Evolutionary conservation across 2,888 invertebrate species (phyloP).

Genomic region (Liodrosophila aerea): DNA sequence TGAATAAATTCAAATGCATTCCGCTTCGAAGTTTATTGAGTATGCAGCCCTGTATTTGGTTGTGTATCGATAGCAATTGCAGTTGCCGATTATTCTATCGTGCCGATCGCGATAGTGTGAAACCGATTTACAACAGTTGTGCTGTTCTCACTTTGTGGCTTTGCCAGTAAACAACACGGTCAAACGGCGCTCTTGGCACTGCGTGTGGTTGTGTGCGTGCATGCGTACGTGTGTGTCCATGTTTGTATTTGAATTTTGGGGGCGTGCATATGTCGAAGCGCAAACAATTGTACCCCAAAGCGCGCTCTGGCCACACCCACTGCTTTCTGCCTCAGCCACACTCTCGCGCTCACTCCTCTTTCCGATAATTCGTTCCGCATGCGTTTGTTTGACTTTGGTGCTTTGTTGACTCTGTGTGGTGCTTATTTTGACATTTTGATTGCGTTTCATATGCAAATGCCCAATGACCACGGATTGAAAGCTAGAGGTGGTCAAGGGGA

Average conservation of each 20-base stretch:
- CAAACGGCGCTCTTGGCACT: too few relatives aligned
- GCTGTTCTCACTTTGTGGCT: too few relatives aligned
- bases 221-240: slow-evolving; percentile 13
- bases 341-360: not conserved
- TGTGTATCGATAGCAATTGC: too few relatives aligned
- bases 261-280: slow-evolving; percentile 30
- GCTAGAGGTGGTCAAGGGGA: too few relatives aligned
- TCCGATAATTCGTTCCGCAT: slow-evolving; percentile 4
- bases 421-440: slow-evolving; percentile 63
- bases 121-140: too few relatives aligned
- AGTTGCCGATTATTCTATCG: too few relatives aligned
- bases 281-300: slow-evolving; percentile 32
- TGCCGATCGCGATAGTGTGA: too few relatives aligned
- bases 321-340: not conserved
- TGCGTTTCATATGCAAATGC: slow-evolving; percentile 78
- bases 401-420: slow-evolving; percentile 46
- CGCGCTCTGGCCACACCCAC: not conserved
- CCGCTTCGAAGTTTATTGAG: not conserved
- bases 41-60: too few relatives aligned
- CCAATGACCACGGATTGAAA: slow-evolving; percentile 20
- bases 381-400: slow-evolving; percentile 52
- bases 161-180: too few relatives aligned
- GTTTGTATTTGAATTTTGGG: slow-evolving; percentile 24
- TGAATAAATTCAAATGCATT: not conserved
- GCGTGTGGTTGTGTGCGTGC: slow-evolving; percentile 8